phyloP scores from a whole-genome alignment of 2,113 vertebrate genomes.

The Esox niger region DNA sequence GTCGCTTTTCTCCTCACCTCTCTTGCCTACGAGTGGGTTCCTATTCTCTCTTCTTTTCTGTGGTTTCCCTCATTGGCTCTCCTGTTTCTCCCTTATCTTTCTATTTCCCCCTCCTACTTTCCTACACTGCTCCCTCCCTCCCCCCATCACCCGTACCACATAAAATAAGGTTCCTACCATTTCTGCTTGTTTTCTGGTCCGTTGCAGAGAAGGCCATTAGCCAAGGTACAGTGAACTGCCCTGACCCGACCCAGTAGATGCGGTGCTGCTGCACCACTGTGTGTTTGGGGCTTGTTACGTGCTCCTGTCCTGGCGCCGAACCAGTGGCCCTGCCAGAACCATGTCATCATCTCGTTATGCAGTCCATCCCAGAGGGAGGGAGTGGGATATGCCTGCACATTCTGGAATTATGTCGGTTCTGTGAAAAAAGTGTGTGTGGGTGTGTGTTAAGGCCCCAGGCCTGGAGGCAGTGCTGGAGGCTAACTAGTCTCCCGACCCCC shows the following conservation, averaged over 20 bases:
- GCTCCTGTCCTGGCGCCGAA: background rate
- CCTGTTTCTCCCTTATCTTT: no score
- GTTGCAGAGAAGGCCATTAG: background rate
- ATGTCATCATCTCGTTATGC: no score
- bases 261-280: background rate
- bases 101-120: no score
- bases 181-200: background rate
- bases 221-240: background rate
- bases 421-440: no score
- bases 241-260: background rate
- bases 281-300: background rate
- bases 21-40: background rate
- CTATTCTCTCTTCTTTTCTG: background rate
- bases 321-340: background rate
- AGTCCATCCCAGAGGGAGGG: background rate
- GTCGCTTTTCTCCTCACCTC: background rate
- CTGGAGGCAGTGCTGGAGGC: no score
- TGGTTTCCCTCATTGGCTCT: no score
- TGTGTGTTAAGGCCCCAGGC: no score
- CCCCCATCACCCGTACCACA: no score
- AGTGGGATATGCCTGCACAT: constrained; percentile 15
- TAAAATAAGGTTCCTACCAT: background rate
- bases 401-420: constrained; percentile 4
- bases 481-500: no score
- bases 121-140: background rate